Evolutionary conservation across 1,140 invertebrate species (phyloP).

Genomic region (Trissolcus basalis): DNA sequence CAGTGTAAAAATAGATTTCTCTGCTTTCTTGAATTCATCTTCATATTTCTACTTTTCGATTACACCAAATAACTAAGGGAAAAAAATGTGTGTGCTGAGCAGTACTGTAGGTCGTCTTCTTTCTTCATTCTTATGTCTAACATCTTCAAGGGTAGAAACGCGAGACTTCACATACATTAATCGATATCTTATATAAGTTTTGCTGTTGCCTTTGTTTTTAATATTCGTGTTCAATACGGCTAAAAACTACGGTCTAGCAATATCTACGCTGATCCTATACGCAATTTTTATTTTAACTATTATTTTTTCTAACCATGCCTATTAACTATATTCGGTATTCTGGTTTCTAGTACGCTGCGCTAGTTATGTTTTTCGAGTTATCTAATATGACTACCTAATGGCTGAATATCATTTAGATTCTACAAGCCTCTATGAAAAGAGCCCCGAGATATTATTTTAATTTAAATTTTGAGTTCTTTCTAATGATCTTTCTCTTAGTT

Average conservation of each 20-base stretch:
- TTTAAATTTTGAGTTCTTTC: background rate
- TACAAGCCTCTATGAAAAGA: conserved; percentile 52
- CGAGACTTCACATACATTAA: conserved; percentile 56
- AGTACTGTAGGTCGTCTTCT: conserved; percentile 18
- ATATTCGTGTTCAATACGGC: conserved; percentile 21
- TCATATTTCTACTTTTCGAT: conserved; percentile 31
- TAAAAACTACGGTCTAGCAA: conserved; percentile 41
- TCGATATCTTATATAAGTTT: conserved; percentile 13
- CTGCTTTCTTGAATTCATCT: conserved; percentile 41
- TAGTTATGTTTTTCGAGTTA: conserved; percentile 23
- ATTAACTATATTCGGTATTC: conserved; percentile 44
- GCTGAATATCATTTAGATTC: conserved; percentile 48
- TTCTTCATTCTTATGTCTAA: conserved; percentile 43
- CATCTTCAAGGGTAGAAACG: conserved; percentile 64
- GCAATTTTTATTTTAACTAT: conserved; percentile 14
- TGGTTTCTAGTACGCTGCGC: conserved; percentile 24
- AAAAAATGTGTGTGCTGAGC: conserved; percentile 39
- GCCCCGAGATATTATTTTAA: conserved; percentile 41
- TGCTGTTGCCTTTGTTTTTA: conserved; percentile 13
- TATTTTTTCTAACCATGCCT: conserved; percentile 30
- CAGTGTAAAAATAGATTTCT: conserved; percentile 72
- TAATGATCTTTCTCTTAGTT: conserved; percentile 3
- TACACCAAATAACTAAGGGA: conserved; percentile 35
- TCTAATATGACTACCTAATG: conserved; percentile 54
- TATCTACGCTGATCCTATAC: conserved; percentile 49